Percentiles rank a stretch among this genome's conserved stretches.
phyloP scores from a whole-genome alignment of 2,797 vertebrate species.

The Diplodus sargus region DNA sequence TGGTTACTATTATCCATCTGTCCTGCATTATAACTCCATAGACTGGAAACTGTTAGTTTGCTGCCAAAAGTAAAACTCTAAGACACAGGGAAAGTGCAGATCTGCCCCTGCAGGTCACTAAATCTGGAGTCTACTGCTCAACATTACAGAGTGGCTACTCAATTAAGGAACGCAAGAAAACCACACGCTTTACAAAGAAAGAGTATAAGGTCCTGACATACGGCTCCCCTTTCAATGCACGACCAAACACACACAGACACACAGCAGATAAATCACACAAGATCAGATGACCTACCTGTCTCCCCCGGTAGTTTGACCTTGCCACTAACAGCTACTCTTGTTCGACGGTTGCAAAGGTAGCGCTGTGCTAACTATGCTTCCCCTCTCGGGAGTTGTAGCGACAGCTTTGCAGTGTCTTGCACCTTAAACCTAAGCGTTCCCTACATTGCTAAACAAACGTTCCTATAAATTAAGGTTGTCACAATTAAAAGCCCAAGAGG shows the following conservation, averaged over 20 bases:
- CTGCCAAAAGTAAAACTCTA: not conserved
- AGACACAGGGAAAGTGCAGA: not conserved
- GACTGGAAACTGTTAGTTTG: not conserved
- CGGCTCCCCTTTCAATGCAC: conserved; percentile 69
- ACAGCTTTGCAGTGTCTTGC: conserved; percentile 15
- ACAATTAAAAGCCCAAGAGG: conserved; percentile 45
- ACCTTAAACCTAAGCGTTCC: conserved; percentile 33
- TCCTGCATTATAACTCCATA: not conserved
- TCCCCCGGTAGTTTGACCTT: conserved; percentile 57
- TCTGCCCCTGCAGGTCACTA: conserved; percentile 25
- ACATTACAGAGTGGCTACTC: conserved; percentile 56
- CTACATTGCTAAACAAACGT: conserved; percentile 34
- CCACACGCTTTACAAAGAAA: conserved; percentile 55
- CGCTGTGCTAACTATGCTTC: conserved; percentile 8
- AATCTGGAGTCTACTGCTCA: conserved; percentile 34
- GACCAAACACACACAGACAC: conserved; percentile 56
- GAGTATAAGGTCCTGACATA: conserved; percentile 52
- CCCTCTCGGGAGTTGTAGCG: conserved; percentile 22
- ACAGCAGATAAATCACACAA: conserved; percentile 71
- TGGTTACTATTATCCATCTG: not conserved
- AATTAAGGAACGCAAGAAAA: conserved; percentile 60
- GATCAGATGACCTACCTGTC: conserved; percentile 83
- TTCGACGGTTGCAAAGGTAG: conserved; percentile 25
- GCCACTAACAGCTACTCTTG: conserved; percentile 35
- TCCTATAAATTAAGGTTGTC: conserved; percentile 27